Base-by-base conservation (phyloP, 2,113 vertebrate genomes). In the Empidonax alnorum region DNA sequence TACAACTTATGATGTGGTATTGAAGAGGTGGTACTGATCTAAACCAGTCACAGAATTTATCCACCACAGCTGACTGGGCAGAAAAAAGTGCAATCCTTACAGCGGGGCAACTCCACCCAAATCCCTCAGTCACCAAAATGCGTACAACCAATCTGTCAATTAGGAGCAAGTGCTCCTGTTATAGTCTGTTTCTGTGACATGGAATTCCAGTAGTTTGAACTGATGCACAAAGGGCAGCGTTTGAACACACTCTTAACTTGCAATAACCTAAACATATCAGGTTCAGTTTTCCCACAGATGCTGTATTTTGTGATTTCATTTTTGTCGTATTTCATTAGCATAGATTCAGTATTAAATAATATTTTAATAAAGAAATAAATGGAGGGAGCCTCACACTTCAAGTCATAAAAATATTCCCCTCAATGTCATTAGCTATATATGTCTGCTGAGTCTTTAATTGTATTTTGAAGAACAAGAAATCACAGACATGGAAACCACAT, bases 381-480 rank as follows among this genome's bases (percentile, higher is more conserved):
- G 44, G 24, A 21, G 16, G 12, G 14, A 1, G 3, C 56, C 89
- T 74, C 83, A 94, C 4, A 4, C 33, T 87, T 87, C 67, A 46
- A 94, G 69, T 77, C 41, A 94, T 80, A 93, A 84, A 92, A 94
- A 94, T 39, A 52, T 3, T 92, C 88, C 84, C 67, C 75, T 91
- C 49, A 77, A 22, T 14, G 14, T 52, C 83, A 87, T 92, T 87
- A 95, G 30, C 79, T 85, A 37, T 66, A 7, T 65, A 71, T 72
- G 44, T 81, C 87, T 93, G 24, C 20, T 16, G 37, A 72, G 41
- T 52, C 91, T 95, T 88, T 56, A 93, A 83, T 27, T 47, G 25
- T 50, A 55, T 69, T 83, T 35, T 96, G 69, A 89, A 93, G 83
- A 93, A 80, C 42, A 86, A 96, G 80, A 79, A 90, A 85, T 61